Percentiles rank a stretch among this genome's conserved stretches.
These are phyloP conservation scores for Malthinus flaveolus DNA, from an alignment of 2,888 invertebrate genomes.

Conservation along the genomic window DNA sequence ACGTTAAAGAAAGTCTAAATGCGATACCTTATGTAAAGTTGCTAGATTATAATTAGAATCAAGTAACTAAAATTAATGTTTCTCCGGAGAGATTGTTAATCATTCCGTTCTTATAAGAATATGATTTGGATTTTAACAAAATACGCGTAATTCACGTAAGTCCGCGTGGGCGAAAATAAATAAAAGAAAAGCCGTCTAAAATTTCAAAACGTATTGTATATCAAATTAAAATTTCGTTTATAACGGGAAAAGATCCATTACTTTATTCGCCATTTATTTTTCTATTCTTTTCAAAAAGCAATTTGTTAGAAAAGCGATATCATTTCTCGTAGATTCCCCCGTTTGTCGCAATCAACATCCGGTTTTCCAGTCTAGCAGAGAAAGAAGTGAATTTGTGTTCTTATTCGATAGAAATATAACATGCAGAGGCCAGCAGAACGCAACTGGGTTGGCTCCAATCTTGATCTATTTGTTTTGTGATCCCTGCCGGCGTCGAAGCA, in stretches of 20 bases:
- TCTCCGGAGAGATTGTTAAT: too few species aligned
- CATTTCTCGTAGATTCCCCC: slow-evolving; percentile 49
- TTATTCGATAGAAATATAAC: slow-evolving; percentile 38
- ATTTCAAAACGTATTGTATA: background rate
- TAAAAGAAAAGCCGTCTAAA: too few species aligned
- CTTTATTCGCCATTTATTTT: slow-evolving; percentile 41
- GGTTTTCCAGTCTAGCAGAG: slow-evolving; percentile 51
- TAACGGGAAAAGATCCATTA: slow-evolving; percentile 19
- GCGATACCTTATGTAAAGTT: too few species aligned
- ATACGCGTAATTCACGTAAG: too few species aligned
- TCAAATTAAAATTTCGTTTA: slow-evolving; percentile 13
- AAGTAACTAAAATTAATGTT: too few species aligned
- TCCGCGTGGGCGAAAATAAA: too few species aligned
- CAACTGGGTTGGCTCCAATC: slow-evolving; percentile 50
- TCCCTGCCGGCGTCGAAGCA: slow-evolving; percentile 51
- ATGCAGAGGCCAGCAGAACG: slow-evolving; percentile 51
- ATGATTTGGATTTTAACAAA: too few species aligned
- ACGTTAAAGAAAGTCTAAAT: too few species aligned
- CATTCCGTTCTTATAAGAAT: too few species aligned
- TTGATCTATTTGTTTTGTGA: slow-evolving; percentile 57
- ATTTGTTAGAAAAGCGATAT: slow-evolving; percentile 49
- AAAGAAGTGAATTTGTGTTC: slow-evolving; percentile 51
- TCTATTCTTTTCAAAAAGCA: slow-evolving; percentile 45
- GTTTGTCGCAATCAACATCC: slow-evolving; percentile 56
- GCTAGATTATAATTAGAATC: too few species aligned